These are phyloP conservation scores for Brachypteracias leptosomus DNA, from an alignment of 2,113 vertebrate genomes.

Conservation along the genomic window DNA sequence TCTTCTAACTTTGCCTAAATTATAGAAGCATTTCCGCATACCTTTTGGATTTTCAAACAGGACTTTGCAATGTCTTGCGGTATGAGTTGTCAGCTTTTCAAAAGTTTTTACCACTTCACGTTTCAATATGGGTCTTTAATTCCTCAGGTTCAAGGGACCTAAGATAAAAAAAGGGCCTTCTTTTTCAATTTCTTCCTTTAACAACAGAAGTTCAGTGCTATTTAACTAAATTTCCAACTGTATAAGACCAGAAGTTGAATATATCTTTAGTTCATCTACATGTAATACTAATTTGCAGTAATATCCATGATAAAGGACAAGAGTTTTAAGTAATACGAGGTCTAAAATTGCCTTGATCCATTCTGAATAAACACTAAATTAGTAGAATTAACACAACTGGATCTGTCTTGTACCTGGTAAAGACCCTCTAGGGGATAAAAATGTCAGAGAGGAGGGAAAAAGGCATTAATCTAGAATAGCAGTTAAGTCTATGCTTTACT, in stretches of 20 bases:
- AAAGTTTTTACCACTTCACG: neutral
- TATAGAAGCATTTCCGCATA: neutral
- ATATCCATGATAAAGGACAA: neutral
- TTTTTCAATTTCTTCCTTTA: neutral
- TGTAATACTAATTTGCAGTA: neutral
- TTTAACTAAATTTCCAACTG: neutral
- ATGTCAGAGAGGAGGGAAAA: neutral
- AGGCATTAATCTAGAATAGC: neutral
- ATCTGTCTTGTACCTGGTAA: constrained; percentile 17
- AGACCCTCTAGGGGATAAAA: neutral
- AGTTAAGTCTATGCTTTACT: neutral
- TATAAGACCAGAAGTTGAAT: neutral
- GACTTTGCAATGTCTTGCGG: neutral
- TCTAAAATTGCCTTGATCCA: neutral
- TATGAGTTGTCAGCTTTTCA: neutral
- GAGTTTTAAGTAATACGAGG: neutral
- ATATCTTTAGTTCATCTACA: neutral
- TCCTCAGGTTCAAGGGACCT: neutral
- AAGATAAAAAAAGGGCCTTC: neutral
- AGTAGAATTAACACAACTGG: neutral
- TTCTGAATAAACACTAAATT: constrained; percentile 11
- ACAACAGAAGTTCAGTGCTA: neutral
- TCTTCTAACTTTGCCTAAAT: neutral
- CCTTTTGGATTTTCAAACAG: neutral
- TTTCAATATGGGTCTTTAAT: neutral